These are phyloP conservation scores for Ormyrus labotus DNA, from an alignment of 2,888 invertebrate genomes.

Conservation along the genomic window DNA sequence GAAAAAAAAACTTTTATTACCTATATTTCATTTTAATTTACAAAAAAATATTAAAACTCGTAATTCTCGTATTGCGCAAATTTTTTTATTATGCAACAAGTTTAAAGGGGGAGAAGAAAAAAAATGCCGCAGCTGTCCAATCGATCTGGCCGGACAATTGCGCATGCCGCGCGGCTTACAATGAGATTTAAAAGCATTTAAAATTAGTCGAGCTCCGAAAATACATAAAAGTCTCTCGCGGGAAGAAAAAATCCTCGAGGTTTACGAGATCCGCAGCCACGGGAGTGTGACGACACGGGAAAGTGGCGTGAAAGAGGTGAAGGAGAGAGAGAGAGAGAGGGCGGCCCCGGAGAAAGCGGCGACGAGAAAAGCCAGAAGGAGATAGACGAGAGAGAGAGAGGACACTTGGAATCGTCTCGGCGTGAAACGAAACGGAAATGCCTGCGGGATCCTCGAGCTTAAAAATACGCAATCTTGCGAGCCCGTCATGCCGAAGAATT, in stretches of 20 bases:
- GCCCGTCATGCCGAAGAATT: conserved; percentile 76
- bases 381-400: conserved; percentile 16
- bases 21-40: conserved; percentile 45
- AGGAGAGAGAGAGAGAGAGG: conserved; percentile 46
- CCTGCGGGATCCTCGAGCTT: conserved; percentile 67
- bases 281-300: conserved; percentile 14
- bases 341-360: neutral
- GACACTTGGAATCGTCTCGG: conserved; percentile 57
- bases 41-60: conserved; percentile 34
- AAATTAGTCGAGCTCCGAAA: conserved; percentile 28
- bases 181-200: conserved; percentile 45
- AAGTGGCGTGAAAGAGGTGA: conserved; percentile 53
- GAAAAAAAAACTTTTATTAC: conserved; percentile 42
- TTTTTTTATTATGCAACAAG: conserved; percentile 5
- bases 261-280: neutral
- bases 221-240: neutral
- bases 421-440: conserved; percentile 74
- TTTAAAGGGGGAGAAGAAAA: neutral
- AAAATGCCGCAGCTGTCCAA: neutral
- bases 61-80: conserved; percentile 7
- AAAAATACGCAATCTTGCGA: conserved; percentile 76
- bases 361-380: conserved; percentile 16
- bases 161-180: neutral
- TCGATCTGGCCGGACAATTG: conserved; percentile 1
- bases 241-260: neutral